Percentiles rank a stretch among this genome's conserved stretches.
Evolutionary conservation across 2,113 vertebrate species (phyloP).

Genomic region (Lepisosteus osseus): DNA sequence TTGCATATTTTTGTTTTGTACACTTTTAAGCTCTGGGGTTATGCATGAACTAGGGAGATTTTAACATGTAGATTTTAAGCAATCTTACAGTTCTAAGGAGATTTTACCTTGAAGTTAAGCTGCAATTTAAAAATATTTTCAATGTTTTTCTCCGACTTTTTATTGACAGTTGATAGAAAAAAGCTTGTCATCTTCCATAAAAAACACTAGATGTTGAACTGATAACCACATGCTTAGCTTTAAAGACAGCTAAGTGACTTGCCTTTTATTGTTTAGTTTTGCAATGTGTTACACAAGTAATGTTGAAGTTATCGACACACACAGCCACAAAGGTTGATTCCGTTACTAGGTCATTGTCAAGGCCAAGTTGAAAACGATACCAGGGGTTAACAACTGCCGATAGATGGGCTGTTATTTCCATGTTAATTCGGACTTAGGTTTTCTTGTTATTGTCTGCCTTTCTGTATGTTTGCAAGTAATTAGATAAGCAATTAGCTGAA

Average conservation of each 20-base stretch:
- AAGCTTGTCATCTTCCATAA: no score
- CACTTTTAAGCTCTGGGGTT: no score
- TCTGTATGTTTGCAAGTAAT: background rate
- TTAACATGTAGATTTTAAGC: no score
- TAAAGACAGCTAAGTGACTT: background rate
- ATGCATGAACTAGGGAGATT: no score
- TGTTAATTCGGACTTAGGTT: background rate
- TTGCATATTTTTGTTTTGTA: no score
- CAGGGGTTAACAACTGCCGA: background rate
- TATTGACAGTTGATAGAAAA: no score
- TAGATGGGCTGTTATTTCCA: background rate
- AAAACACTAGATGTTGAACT: background rate
- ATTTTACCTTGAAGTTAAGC: no score
- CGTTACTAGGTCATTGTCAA: background rate
- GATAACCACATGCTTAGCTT: background rate
- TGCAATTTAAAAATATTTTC: no score
- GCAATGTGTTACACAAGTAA: background rate
- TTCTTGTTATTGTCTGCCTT: background rate
- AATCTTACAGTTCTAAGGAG: no score
- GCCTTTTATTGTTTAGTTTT: background rate
- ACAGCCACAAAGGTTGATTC: no score
- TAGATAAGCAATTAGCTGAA: constrained; percentile 1
- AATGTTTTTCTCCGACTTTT: no score
- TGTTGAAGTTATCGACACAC: background rate
- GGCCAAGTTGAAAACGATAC: background rate